A percentile compares a stretch with the other conserved stretches of the same genome.
These are phyloP conservation scores for Rhimphoctona megacephalus DNA, from an alignment of 2,888 invertebrate species.

Conservation along the genomic window DNA sequence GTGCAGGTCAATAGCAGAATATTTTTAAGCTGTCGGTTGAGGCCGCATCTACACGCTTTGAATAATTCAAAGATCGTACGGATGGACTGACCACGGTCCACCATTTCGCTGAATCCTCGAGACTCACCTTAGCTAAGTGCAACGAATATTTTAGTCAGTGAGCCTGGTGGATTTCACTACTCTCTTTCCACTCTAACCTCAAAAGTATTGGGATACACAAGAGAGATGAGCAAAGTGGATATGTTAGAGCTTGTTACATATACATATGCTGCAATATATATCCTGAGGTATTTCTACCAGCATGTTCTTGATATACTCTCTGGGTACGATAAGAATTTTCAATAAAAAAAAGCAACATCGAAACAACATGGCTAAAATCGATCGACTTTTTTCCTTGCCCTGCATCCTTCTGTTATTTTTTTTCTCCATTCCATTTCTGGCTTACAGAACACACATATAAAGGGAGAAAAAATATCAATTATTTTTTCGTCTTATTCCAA, in stretches of 20 bases:
- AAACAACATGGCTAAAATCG: not conserved
- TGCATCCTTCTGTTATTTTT: not conserved
- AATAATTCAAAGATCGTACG: constrained; percentile 52
- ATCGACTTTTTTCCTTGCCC: not conserved
- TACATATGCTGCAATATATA: constrained; percentile 22
- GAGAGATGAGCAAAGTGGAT: constrained; percentile 25
- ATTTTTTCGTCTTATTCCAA: not conserved
- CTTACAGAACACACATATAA: not conserved
- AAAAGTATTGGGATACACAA: constrained; percentile 16
- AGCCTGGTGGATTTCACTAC: constrained; percentile 16
- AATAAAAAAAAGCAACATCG: not conserved
- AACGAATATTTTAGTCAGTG: constrained; percentile 51
- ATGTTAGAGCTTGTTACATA: constrained; percentile 14
- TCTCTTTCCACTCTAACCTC: constrained; percentile 21
- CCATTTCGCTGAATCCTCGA: constrained; percentile 40
- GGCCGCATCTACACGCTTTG: constrained; percentile 23
- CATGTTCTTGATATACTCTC: not conserved
- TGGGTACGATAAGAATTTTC: not conserved
- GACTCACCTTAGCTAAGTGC: constrained; percentile 47
- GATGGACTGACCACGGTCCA: constrained; percentile 32
- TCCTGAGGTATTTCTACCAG: not conserved
- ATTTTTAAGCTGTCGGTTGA: constrained; percentile 16
- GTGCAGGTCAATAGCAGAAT: constrained; percentile 3
- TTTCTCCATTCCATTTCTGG: not conserved
- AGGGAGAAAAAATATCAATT: not conserved